phyloP scores from a whole-genome alignment of 2,888 invertebrate species.

The Protonemura montana region DNA sequence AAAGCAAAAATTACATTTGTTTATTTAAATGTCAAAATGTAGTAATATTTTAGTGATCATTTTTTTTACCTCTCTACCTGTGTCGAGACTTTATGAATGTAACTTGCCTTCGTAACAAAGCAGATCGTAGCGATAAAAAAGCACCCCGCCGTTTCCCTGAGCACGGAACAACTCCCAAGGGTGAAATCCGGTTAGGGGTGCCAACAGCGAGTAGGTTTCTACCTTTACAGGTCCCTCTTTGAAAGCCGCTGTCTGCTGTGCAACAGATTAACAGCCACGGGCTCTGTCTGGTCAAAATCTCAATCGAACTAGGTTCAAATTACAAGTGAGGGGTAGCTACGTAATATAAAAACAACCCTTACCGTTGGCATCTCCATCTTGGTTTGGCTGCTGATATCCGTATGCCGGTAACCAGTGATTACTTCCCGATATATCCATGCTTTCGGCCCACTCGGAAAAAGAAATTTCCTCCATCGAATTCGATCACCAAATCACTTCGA shows the following conservation, averaged over 20 bases:
- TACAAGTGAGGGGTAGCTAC: background rate
- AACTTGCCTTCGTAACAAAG: background rate
- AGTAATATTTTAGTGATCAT: too few relatives aligned
- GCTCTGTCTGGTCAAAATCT: background rate
- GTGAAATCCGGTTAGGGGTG: constrained; percentile 4
- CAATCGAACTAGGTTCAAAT: background rate
- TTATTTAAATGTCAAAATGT: too few relatives aligned
- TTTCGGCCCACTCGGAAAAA: constrained; percentile 69
- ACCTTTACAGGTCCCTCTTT: background rate
- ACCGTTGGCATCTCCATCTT: constrained; percentile 14
- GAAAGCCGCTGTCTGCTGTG: background rate
- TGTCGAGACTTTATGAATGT: background rate
- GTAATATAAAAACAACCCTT: background rate
- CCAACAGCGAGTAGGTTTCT: background rate
- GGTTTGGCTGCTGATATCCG: constrained; percentile 72
- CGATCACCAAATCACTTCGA: constrained; percentile 25
- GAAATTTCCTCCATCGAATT: constrained; percentile 67
- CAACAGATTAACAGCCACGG: background rate
- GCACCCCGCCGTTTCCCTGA: background rate
- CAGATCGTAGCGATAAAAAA: background rate
- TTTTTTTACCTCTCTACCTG: too few relatives aligned
- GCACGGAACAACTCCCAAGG: background rate
- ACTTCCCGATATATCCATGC: constrained; percentile 48
- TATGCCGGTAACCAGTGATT: constrained; percentile 83
- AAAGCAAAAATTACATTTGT: too few relatives aligned